Evolutionary conservation across 2,797 vertebrate genomes (phyloP), one percentile per base, ranked within the genome.

Genomic region (Lutjanus campechanus): DNA sequence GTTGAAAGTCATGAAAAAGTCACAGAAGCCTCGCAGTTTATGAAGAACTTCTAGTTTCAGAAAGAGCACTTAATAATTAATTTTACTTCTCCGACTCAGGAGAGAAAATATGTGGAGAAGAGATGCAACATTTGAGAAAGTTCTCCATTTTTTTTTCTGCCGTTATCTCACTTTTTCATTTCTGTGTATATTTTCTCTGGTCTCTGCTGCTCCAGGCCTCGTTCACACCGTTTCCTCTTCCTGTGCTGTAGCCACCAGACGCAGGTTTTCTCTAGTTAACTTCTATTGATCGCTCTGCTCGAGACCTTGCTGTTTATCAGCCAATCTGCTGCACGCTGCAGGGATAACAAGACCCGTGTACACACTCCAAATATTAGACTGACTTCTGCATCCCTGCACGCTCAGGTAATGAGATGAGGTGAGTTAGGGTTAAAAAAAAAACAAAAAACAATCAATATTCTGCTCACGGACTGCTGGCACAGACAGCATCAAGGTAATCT

Each of bases 381-480:
- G 49, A 70, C 63, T 77, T 44, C 47, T 65, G 20, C 68, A 50
- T 66, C 78, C 36, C 43, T 64, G 56, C 36, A 5, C 6, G 50
- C 79, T 69, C 44, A 60, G 80, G 67, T 85, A 77, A 86, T 56
- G 79, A 90, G 69, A 72, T 5, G 36, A 77, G 56, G 67, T 51
- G 75, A 65, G 68, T 74, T 17, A 0, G 69, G 44, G 56, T 74
- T 25, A 25, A 25, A 25, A 36, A 65, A 64, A 36, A 36, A 36
- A 36, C 29, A 4, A 36, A 36, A 36, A 17, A 2, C 17, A 9
- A 83, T 87, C 82, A 73, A 85, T 87, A 90, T 81, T 88, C 76
- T 53, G 61, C 60, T 44, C 73, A 74, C 76, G 17, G 63, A 43
- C 65, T 7, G 12, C 51, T 36, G 73, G 13, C 56, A 8, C 82